These are phyloP conservation scores for Vimba vimba DNA, from an alignment of 2,113 vertebrate genomes.

Conservation along the genomic window DNA sequence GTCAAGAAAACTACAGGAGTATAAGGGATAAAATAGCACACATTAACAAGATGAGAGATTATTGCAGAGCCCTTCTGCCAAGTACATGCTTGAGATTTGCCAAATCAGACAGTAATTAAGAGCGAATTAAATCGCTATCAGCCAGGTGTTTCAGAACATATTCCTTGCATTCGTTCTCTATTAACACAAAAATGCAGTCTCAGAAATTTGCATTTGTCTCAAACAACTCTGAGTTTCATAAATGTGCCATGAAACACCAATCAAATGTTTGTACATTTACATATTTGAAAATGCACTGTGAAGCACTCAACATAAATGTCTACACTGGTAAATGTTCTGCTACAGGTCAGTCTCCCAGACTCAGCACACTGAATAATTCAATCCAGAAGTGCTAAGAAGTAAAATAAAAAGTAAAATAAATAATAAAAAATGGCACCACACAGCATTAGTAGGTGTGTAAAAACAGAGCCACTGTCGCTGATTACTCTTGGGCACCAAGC, in stretches of 20 bases:
- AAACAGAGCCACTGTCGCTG: not conserved
- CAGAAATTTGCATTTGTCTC: constrained; percentile 7
- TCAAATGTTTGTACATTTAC: not conserved
- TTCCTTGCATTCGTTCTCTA: constrained; percentile 34
- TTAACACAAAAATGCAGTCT: constrained; percentile 20
- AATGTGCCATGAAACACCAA: not conserved
- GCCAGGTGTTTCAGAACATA: constrained; percentile 50
- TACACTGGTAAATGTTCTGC: not conserved
- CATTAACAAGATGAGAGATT: constrained; percentile 7
- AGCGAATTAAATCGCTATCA: constrained; percentile 38
- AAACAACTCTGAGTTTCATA: not conserved
- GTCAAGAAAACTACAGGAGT: constrained; percentile 6
- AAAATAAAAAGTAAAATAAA: not conserved
- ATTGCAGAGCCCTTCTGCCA: constrained; percentile 18
- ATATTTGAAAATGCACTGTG: not conserved
- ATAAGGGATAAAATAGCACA: constrained; percentile 19
- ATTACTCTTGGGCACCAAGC: not conserved
- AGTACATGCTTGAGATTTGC: constrained; percentile 23
- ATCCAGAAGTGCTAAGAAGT: not conserved
- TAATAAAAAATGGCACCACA: not conserved
- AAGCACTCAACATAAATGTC: not conserved
- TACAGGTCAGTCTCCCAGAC: not conserved
- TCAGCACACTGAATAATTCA: not conserved
- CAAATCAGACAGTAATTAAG: constrained; percentile 47
- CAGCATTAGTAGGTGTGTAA: not conserved